Conservation (phyloP, 2,113 vertebrate species). For the Prionailurus viverrinus region DNA sequence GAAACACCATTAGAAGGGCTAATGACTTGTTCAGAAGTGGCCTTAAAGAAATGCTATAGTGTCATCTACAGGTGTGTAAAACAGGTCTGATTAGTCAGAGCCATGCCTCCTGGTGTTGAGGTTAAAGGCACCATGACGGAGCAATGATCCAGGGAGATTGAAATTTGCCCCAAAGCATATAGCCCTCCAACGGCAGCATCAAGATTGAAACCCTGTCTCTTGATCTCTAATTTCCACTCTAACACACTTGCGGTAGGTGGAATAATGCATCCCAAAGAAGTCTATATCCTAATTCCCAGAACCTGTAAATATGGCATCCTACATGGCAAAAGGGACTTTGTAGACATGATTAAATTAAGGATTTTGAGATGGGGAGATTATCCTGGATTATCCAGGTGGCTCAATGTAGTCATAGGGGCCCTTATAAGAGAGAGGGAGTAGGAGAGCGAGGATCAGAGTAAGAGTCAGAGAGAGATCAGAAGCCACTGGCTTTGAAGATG, state of each 20-base stretch:
- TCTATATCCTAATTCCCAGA: neutral
- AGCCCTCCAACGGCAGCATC: neutral
- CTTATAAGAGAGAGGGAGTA: neutral
- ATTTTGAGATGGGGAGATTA: neutral
- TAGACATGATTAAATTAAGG: neutral
- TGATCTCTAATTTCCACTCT: neutral
- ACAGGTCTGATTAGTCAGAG: conserved; percentile 5
- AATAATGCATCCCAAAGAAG: neutral
- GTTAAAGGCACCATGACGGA: neutral
- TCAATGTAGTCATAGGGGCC: neutral
- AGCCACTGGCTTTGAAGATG: neutral
- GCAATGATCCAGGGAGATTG: neutral
- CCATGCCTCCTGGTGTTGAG: neutral
- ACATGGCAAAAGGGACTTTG: neutral
- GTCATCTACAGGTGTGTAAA: conserved; percentile 32
- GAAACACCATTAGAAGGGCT: neutral
- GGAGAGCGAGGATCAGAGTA: neutral
- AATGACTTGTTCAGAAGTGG: neutral
- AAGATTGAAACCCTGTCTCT: neutral
- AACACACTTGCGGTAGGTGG: neutral
- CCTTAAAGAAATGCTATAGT: neutral
- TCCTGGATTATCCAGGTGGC: neutral
- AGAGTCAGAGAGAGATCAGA: neutral
- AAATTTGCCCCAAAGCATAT: neutral
- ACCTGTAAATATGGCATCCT: neutral